Evolutionary conservation across 2,888 invertebrate species (phyloP), one percentile per base, ranked within the genome.

Genomic region (Halocaridina rubra): DNA sequence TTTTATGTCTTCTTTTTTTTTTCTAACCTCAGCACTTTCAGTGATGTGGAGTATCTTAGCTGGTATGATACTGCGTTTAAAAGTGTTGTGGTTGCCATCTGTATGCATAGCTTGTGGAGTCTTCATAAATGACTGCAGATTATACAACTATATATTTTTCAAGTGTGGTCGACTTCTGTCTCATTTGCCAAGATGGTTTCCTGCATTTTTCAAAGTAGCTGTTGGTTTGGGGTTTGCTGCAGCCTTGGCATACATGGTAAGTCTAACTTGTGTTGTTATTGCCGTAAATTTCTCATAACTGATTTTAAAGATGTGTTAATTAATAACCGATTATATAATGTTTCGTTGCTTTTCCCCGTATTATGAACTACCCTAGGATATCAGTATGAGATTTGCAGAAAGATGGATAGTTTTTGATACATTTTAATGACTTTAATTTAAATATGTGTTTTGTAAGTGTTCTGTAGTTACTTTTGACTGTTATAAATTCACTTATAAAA

Each of bases 51-150:
- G 69, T 27, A 22, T 84, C 32, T 61, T 84, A 30, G 82, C 82
- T 22, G 22, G 22, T 10, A 59, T 84, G 2, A 77, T 84, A 24
- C 19, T 84, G 24, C 77, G 82, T 7, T 32, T 84, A 24, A 84
- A 84, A 59, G 82, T 84, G n/a, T 22, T 84, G 24, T 84, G 82
- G 82, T 27, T 84, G 61, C 82, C 82, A 8, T 72, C 71, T 13
- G 78, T 84, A 39, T 84, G 82, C 77, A 77, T 84, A 24, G 19
- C 78, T 32, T 57, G 53, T 19, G 82, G 82, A 24, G 82, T 84
- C 0, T 27, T 78, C 33, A 30, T 78, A n/a, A 64, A 33, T 10
- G 82, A 84, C 30, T 32, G 53, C 3, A 16, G 57, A 57, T 10
- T 84, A 24, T 84, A 78, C 29, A 46, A 24, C 8, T 57, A 72